A percentile compares a stretch with the other conserved stretches of the same genome.
Evolutionary conservation across 2,797 vertebrate genomes (phyloP).

Genomic region (Pseudochirops corinnae): DNA sequence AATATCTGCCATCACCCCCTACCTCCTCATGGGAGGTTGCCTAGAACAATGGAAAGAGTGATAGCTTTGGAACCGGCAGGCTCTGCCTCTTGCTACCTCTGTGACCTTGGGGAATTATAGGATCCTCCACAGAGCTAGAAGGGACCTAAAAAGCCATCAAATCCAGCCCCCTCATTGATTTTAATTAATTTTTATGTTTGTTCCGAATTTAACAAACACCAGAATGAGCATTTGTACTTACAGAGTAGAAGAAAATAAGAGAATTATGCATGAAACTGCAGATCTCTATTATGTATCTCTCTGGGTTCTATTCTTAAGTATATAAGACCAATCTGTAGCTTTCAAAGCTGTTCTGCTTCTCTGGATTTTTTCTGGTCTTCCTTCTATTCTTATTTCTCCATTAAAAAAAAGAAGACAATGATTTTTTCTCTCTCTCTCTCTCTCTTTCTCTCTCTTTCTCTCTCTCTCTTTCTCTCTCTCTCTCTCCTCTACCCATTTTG

Average conservation of each 20-base stretch:
- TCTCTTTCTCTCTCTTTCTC: background rate
- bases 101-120: background rate
- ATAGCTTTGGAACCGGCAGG: background rate
- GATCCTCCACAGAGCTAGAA: background rate
- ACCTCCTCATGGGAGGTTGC: background rate
- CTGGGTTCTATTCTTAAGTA: background rate
- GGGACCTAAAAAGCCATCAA: background rate
- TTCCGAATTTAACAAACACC: background rate
- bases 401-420: background rate
- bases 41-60: background rate
- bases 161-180: background rate
- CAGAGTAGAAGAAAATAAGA: background rate
- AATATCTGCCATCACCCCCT: background rate
- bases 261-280: background rate
- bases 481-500: too few relatives aligned
- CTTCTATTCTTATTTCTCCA: background rate
- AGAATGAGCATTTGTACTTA: background rate
- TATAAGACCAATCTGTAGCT: background rate
- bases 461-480: background rate
- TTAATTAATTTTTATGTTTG: background rate
- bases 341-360: background rate
- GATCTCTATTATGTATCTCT: background rate
- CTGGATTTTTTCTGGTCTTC: background rate
- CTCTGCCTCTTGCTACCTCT: background rate
- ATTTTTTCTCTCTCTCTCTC: too few relatives aligned